Base-by-base conservation (phyloP, 1,140 invertebrate genomes). In the Eupristina koningsbergeri region DNA sequence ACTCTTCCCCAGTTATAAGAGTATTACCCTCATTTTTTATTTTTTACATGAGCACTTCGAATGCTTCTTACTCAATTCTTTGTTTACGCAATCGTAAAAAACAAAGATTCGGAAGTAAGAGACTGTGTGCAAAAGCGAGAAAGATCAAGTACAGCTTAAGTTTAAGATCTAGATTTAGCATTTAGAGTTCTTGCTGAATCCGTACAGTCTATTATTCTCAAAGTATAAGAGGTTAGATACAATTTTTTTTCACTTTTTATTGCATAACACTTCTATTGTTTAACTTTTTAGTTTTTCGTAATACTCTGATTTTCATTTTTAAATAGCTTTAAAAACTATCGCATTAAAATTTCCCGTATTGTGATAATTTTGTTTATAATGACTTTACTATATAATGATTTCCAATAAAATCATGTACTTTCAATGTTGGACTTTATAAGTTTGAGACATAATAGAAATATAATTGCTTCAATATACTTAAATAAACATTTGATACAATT, bases 71-170 rank as follows among this genome's bases (percentile, higher is more conserved):
- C 58, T 39, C 34, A 15, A 53, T 71, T 36, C 26, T 58, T 47
- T 26, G 39, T 45, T 41, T 61, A n/a, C 17, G 3, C 58, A 80
- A 81, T 80, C 61, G 31, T 26, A 69, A 76, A 69, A 80, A 79
- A 75, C 34, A 69, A 61, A 63, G 63, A 83, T 83, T 26, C 22
- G 39, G 45, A 83, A 74, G 77, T 83, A 77, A 78, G 74, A 36
- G 29, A 34, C n/a, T 36, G 2, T 73, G 15, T 47, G 36, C n/a
- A 17, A 41, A 58, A 19, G 31, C 34, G 67, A 29, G 22, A 26
- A 41, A 47, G 29, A 50, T 58, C 47, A n/a, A 63, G 58, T 45
- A 11, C 39, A 31, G 31, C 36, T 36, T 81, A 73, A 74, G 53
- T 61, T 36, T n/a, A n/a, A n/a, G n/a, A n/a, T n/a, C n/a, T n/a